Conservation (phyloP, 2,797 vertebrate species). For the Chaetophractus vellerosus region DNA sequence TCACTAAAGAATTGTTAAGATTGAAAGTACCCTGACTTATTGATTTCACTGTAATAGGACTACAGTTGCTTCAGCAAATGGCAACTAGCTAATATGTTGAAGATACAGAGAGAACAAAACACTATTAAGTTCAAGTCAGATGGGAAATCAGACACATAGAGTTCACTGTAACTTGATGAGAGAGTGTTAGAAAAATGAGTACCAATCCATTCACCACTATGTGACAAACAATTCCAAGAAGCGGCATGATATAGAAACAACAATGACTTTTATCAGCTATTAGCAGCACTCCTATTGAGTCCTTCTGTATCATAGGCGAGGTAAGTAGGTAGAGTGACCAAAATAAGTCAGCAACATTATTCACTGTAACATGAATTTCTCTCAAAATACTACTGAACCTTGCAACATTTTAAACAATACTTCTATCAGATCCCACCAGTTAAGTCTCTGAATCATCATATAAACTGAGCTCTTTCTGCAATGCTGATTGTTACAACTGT, state of each 20-base stretch:
- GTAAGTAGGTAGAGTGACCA: not conserved
- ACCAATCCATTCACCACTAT: not conserved
- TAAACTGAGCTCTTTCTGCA: slow-evolving; percentile 42
- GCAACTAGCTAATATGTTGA: not conserved
- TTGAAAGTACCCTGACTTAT: not conserved
- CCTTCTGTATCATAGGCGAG: not conserved
- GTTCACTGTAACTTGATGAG: not conserved
- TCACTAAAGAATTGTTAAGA: not conserved
- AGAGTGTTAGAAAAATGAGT: not conserved
- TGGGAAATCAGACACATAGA: not conserved
- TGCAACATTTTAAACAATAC: not conserved
- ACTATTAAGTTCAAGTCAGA: not conserved
- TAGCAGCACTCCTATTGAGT: not conserved
- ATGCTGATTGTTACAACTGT: slow-evolving; percentile 12
- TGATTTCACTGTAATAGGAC: not conserved
- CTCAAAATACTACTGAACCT: not conserved
- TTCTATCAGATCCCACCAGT: not conserved
- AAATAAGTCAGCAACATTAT: slow-evolving; percentile 39
- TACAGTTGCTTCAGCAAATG: not conserved
- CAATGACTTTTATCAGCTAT: not conserved
- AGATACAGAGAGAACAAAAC: slow-evolving; percentile 20
- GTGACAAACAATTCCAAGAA: not conserved
- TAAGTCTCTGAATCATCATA: slow-evolving; percentile 45
- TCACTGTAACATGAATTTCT: not conserved
- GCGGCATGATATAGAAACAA: not conserved